Percentiles rank a stretch among this genome's conserved stretches.
phyloP scores from a whole-genome alignment of 2,797 vertebrate genomes.

The Etheostoma nigrum region DNA sequence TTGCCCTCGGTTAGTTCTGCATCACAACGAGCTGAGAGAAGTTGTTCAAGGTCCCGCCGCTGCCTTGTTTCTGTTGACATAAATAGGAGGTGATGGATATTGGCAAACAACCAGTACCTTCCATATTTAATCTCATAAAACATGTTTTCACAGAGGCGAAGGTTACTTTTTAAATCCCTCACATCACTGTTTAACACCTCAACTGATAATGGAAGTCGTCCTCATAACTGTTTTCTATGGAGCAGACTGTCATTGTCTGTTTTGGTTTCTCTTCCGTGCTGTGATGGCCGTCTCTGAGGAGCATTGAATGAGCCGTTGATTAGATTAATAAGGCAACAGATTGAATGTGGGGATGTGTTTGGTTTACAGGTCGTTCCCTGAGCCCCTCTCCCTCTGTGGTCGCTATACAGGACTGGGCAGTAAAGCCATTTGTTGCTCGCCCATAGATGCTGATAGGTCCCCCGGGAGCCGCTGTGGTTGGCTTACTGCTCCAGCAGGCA shows the following conservation, averaged over 20 bases:
- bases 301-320: constrained; percentile 75
- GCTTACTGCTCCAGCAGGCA: constrained; percentile 58
- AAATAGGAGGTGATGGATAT: constrained; percentile 32
- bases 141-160: constrained; percentile 24
- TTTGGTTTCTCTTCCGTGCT: constrained; percentile 58
- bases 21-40: constrained; percentile 7
- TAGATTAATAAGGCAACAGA: constrained; percentile 81
- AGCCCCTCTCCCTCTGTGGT: constrained; percentile 67
- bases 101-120: constrained; percentile 34
- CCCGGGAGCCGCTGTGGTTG: constrained; percentile 59
- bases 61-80: constrained; percentile 13
- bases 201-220: constrained; percentile 59
- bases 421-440: constrained; percentile 75
- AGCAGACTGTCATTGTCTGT: constrained; percentile 70
- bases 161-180: constrained; percentile 39
- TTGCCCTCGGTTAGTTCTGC: not conserved
- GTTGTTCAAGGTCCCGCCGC: constrained; percentile 8
- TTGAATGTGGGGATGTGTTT: constrained; percentile 81
- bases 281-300: constrained; percentile 74
- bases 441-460: constrained; percentile 70
- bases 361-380: constrained; percentile 78
- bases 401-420: constrained; percentile 58
- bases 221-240: constrained; percentile 45
- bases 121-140: constrained; percentile 43
- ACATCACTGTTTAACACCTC: constrained; percentile 39